Percentiles rank a stretch among this genome's conserved stretches.
Conservation (phyloP, 2,888 invertebrate genomes). For the Nebria brevicollis region DNA sequence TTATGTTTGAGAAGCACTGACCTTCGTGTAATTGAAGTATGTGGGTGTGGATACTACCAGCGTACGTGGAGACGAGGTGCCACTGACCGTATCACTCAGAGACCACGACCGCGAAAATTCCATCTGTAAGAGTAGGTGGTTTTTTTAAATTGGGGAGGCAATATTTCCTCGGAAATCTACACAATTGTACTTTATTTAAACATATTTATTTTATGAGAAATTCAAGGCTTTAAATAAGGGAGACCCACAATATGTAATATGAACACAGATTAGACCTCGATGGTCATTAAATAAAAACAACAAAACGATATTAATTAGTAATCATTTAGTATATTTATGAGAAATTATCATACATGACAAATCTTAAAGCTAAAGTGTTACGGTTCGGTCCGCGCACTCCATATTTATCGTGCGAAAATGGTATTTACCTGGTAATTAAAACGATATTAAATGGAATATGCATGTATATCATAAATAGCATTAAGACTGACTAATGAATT, state of each 20-base stretch:
- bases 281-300: too few species aligned
- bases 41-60: conserved; percentile 42
- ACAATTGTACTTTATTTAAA: too few species aligned
- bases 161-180: too few species aligned
- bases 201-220: too few species aligned
- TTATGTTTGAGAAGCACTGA: conserved; percentile 45
- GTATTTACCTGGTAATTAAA: conserved; percentile 35
- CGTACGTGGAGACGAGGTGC: conserved; percentile 22
- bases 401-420: conserved; percentile 36
- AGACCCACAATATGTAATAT: neutral
- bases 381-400: neutral
- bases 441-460: conserved; percentile 36
- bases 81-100: conserved; percentile 36
- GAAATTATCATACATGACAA: neutral
- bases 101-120: neutral
- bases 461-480: conserved; percentile 32
- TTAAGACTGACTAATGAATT: conserved; percentile 34
- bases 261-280: neutral
- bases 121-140: conserved; percentile 25
- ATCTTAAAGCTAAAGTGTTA: neutral
- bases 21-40: conserved; percentile 44
- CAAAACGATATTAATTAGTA: too few species aligned
- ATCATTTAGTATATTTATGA: neutral
- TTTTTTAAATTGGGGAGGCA: too few species aligned
- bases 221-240: too few species aligned